Percentiles rank a stretch among this genome's conserved stretches.
Conservation (phyloP, 2,113 vertebrate species). For the Notothenia coriiceps region DNA sequence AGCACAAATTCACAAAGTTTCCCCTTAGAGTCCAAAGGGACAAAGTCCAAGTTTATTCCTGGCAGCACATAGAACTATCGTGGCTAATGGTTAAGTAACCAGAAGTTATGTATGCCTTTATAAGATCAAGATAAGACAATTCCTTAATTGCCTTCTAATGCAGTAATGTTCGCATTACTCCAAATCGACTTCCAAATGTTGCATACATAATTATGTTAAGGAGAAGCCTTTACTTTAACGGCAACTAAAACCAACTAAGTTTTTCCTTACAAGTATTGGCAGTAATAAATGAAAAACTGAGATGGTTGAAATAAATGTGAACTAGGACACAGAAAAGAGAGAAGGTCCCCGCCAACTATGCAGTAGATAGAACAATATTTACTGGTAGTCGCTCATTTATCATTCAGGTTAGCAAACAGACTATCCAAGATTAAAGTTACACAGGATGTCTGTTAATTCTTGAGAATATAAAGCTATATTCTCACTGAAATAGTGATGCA, state of each 20-base stretch:
- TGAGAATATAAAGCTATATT: neutral
- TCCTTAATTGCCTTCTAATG: neutral
- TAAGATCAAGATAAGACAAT: neutral
- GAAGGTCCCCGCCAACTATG: neutral
- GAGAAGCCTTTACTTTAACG: too few relatives aligned
- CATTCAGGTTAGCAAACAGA: neutral
- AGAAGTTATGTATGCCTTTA: neutral
- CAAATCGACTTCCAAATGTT: neutral
- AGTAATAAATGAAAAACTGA: conserved; percentile 8
- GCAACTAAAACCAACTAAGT: neutral
- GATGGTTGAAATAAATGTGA: neutral
- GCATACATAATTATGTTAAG: neutral
- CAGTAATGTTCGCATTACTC: neutral
- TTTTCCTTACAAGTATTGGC: neutral
- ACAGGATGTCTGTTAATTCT: neutral
- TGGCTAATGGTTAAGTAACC: conserved; percentile 3
- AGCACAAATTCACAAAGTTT: neutral
- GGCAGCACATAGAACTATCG: neutral
- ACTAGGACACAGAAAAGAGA: neutral
- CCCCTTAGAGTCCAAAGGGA: neutral
- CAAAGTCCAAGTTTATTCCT: conserved; percentile 6
- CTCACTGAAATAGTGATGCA: neutral
- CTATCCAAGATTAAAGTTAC: neutral
- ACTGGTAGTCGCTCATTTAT: neutral
- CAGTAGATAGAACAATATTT: neutral